phyloP scores from a whole-genome alignment of 2,888 invertebrate species.

The Mystacides longicornis region DNA sequence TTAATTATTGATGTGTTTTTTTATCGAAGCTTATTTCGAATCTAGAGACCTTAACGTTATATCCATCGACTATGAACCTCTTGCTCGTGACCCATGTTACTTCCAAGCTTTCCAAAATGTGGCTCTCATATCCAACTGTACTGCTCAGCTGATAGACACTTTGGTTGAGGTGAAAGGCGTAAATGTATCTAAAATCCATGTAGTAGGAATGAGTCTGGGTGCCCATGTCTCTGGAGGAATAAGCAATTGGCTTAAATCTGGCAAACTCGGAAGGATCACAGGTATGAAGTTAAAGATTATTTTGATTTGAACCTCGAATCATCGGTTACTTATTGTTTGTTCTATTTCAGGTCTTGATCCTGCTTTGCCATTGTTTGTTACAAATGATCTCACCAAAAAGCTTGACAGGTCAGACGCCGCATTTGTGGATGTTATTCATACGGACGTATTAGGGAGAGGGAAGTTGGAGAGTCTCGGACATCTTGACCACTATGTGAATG shows the following conservation, averaged over 20 bases:
- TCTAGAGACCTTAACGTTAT: constrained; percentile 53
- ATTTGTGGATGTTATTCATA: constrained; percentile 58
- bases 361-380: constrained; percentile 55
- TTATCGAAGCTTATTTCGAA: constrained; percentile 41
- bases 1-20: not conserved
- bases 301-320: not conserved
- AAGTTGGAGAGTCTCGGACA: constrained; percentile 47
- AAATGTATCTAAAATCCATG: constrained; percentile 43
- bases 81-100: constrained; percentile 55
- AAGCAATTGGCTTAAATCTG: constrained; percentile 40
- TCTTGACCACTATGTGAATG: constrained; percentile 53
- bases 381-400: constrained; percentile 38
- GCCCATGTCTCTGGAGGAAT: constrained; percentile 52
- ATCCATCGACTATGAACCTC: constrained; percentile 52
- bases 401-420: constrained; percentile 51
- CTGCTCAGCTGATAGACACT: constrained; percentile 49
- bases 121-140: constrained; percentile 51
- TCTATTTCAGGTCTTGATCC: constrained; percentile 51
- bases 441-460: constrained; percentile 51
- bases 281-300: constrained; percentile 34
- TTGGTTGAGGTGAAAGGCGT: constrained; percentile 41
- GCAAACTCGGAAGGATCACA: constrained; percentile 46
- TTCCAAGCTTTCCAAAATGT: constrained; percentile 50
- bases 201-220: constrained; percentile 60
- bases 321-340: no score